Evolutionary conservation across 2,888 invertebrate species (phyloP).

Genomic region (Andrena trimmerana): DNA sequence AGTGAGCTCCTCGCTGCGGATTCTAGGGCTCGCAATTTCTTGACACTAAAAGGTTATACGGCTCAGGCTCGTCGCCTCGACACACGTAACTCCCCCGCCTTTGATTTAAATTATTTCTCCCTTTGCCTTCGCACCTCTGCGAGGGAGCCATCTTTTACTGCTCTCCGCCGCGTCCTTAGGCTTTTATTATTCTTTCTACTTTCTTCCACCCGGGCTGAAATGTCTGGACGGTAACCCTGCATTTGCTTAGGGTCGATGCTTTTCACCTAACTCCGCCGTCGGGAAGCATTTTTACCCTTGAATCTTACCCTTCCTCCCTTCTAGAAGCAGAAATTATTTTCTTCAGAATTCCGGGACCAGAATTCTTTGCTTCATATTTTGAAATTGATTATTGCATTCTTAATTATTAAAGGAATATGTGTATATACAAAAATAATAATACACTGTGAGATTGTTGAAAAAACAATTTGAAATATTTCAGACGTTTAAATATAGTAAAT

Average conservation of each 20-base stretch:
- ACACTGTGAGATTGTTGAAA: too few relatives aligned
- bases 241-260: constrained; percentile 27
- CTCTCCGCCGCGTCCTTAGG: constrained; percentile 10
- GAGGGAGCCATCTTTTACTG: constrained; percentile 27
- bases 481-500: too few relatives aligned
- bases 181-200: constrained; percentile 51
- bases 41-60: constrained; percentile 50
- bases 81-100: constrained; percentile 38
- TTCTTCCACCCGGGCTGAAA: constrained; percentile 15
- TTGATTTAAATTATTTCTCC: constrained; percentile 54
- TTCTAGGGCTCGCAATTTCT: constrained; percentile 42
- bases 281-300: neutral
- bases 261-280: neutral
- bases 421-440: too few relatives aligned
- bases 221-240: neutral
- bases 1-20: constrained; percentile 11
- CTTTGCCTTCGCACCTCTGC: constrained; percentile 31
- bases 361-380: too few relatives aligned
- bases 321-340: neutral
- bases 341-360: too few relatives aligned
- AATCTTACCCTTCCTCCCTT: neutral
- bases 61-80: constrained; percentile 11
- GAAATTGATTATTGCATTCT: too few relatives aligned
- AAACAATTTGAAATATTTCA: too few relatives aligned
- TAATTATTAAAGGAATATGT: too few relatives aligned